These are phyloP conservation scores for Saccostrea glomerata DNA, from an alignment of 1,140 invertebrate genomes.

Conservation along the genomic window DNA sequence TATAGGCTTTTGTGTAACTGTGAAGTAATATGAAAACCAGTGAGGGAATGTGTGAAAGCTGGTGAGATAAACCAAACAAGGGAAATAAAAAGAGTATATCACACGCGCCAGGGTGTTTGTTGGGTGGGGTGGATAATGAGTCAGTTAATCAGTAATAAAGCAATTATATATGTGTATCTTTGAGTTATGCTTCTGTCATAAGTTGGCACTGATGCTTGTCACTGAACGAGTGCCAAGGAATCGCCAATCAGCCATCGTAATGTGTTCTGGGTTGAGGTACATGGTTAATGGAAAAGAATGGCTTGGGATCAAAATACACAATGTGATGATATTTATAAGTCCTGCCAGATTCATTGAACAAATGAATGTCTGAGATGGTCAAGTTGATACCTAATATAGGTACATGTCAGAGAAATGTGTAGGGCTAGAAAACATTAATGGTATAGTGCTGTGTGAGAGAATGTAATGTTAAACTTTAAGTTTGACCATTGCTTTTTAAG, in stretches of 20 bases:
- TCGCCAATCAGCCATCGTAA: background rate
- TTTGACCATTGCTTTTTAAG: no score
- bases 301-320: no score
- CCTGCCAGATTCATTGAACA: no score
- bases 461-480: no score
- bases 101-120: background rate
- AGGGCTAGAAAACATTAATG: no score
- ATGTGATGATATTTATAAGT: no score
- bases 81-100: slow-evolving; percentile 29
- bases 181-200: background rate
- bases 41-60: background rate
- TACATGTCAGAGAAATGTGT: no score
- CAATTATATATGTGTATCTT: background rate
- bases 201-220: slow-evolving; percentile 20
- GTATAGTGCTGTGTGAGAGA: no score
- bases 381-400: no score
- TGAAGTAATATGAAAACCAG: slow-evolving; percentile 2
- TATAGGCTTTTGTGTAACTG: slow-evolving; percentile 11
- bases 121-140: slow-evolving; percentile 10
- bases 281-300: no score
- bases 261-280: no score
- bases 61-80: background rate
- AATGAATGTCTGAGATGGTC: no score
- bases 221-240: background rate
- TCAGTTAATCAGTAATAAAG: slow-evolving; percentile 12